Percentiles rank a stretch among this genome's conserved stretches.
These are phyloP conservation scores for Exaiptasia diaphana DNA, from an alignment of 64 coral and sea anemone genomes.

Conservation along the genomic window DNA sequence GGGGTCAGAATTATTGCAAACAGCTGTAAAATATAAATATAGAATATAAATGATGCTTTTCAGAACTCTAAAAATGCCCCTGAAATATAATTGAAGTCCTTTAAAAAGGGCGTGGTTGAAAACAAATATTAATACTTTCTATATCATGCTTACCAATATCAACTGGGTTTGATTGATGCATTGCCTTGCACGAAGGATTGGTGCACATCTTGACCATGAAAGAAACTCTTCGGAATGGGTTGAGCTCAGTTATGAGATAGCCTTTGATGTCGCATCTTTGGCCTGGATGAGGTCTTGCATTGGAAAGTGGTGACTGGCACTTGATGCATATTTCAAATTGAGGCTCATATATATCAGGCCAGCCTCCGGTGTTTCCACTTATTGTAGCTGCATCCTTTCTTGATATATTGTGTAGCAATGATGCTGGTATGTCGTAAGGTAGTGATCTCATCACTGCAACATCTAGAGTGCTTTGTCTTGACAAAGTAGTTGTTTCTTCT, in stretches of 20 bases:
- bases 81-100: too few relatives aligned
- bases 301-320: background rate
- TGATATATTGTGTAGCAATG: background rate
- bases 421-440: background rate
- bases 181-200: background rate
- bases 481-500: background rate
- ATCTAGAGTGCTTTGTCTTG: background rate
- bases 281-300: constrained; percentile 3
- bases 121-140: background rate
- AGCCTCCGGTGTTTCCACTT: background rate
- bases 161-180: constrained; percentile 11
- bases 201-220: background rate
- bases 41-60: background rate
- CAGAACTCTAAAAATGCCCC: background rate
- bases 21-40: background rate
- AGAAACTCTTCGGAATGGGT: background rate
- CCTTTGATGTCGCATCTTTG: background rate
- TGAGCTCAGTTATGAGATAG: background rate
- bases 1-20: background rate
- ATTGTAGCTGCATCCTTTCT: constrained; percentile 1
- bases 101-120: too few relatives aligned
- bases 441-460: background rate
- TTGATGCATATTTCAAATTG: background rate
- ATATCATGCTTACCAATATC: constrained; percentile 12
- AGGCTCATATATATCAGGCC: background rate